These are phyloP conservation scores for Galaxias olidus DNA, from an alignment of 2,797 vertebrate species.

Conservation along the genomic window DNA sequence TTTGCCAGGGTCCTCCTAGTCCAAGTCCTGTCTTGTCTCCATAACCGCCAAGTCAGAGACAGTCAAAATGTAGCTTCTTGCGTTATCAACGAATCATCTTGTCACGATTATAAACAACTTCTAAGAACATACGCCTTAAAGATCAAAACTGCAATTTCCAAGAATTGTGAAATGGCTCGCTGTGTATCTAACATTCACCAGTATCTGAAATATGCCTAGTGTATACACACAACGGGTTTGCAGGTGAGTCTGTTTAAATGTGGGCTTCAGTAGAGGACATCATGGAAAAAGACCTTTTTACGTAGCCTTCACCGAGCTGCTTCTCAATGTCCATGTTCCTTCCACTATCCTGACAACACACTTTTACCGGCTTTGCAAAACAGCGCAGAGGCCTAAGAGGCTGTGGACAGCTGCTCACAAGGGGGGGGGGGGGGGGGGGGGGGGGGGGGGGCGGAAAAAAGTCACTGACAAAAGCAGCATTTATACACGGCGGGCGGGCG, in stretches of 20 bases:
- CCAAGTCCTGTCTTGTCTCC: too few species aligned
- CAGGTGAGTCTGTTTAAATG: slow-evolving; percentile 49
- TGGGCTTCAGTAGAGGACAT: slow-evolving; percentile 25
- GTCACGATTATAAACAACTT: too few species aligned
- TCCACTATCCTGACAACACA: slow-evolving; percentile 41
- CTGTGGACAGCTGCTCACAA: slow-evolving; percentile 65
- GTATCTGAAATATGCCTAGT: not conserved
- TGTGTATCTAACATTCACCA: too few species aligned
- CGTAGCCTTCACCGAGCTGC: slow-evolving; percentile 46
- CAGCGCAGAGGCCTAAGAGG: slow-evolving; percentile 50
- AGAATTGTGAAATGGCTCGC: too few species aligned
- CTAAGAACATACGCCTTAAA: too few species aligned
- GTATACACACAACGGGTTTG: slow-evolving; percentile 9
- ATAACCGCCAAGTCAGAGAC: too few species aligned
- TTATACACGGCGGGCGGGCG: slow-evolving; percentile 61
- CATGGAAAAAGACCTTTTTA: slow-evolving; percentile 18
- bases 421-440: not conserved
- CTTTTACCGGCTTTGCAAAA: slow-evolving; percentile 52
- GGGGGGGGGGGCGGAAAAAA: slow-evolving; percentile 48
- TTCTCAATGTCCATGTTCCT: slow-evolving; percentile 42
- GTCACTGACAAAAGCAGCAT: slow-evolving; percentile 73
- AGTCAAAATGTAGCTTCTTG: too few species aligned
- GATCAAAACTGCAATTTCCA: too few species aligned
- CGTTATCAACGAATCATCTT: too few species aligned
- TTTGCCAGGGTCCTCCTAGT: not conserved